Evolutionary conservation across 2,888 invertebrate genomes (phyloP), one percentile per base, ranked within the genome.

Genomic region (Bimastos eiseni): DNA sequence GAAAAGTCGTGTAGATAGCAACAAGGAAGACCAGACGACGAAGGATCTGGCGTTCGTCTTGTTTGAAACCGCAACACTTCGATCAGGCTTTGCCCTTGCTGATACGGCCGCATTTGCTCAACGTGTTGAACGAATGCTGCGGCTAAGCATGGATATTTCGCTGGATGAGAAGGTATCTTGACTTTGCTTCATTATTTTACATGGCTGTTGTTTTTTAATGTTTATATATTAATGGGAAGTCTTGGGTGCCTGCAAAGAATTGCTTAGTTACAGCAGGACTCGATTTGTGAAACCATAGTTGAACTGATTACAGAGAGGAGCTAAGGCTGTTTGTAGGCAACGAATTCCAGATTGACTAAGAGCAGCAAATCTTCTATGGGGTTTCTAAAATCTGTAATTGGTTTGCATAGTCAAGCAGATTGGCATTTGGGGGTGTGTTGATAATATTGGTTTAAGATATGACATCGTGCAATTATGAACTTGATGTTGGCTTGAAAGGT

Each of bases 71-170:
- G 98, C 99, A 21, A 98, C 98, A 3, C 96, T 99, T 90, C 96
- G 98, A 91, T 98, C 99, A 11, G 99, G 99, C n/a, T 99, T 97
- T 95, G 97, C 97, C 97, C 96, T 99, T 91, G 96, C 96, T 92
- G 98, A 98, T 94, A 97, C 98, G 0, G 96, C 97, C 8, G 97
- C 97, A 92, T 99, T 99, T 96, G 98, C 99, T 0, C 97, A 97
- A 90, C 96, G 97, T 92, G 97, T 99, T 91, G 99, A 99, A 95
- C 96, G 96, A 92, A 97, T 99, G 97, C 97, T 99, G 97, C 94
- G 95, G 91, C 93, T 94, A 86, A 94, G 95, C 90, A 93, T 96
- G 93, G 94, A 95, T 91, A 93, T 96, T 41, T 93, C 94, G 84
- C 94, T 97, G 90, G 97, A 97, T 94, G 98, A 98, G 94, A 95